Conservation (phyloP, 1,140 invertebrate genomes). For the Sweltsa coloradensis region DNA sequence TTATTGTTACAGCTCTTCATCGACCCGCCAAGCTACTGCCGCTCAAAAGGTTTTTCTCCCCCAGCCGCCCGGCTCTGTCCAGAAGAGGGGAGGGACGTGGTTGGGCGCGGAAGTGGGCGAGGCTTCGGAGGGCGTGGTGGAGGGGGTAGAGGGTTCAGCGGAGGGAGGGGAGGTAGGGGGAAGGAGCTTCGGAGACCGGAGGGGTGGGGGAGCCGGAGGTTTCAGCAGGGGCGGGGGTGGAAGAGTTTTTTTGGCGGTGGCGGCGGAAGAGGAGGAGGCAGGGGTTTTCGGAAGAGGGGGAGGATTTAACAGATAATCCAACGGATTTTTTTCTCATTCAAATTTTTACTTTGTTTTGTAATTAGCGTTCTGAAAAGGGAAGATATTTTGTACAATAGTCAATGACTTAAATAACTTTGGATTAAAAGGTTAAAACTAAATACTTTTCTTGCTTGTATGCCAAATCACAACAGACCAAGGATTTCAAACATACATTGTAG, state of each 20-base stretch:
- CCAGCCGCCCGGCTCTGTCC: slow-evolving; percentile 49
- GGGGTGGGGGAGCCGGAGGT: not conserved
- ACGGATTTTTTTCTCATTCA: too few species aligned
- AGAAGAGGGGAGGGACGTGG: slow-evolving; percentile 32
- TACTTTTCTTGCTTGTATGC: too few species aligned
- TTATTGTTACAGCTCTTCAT: slow-evolving; percentile 64
- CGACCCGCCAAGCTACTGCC: slow-evolving; percentile 89
- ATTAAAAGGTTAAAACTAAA: too few species aligned
- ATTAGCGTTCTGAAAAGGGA: too few species aligned
- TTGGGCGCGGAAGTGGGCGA: slow-evolving; percentile 34
- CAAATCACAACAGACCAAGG: too few species aligned
- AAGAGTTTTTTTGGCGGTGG: not conserved
- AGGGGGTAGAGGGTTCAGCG: slow-evolving; percentile 32
- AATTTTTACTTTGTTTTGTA: too few species aligned
- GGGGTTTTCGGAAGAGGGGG: not conserved
- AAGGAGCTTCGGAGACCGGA: not conserved
- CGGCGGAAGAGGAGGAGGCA: slow-evolving; percentile 1
- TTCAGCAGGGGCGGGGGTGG: not conserved
- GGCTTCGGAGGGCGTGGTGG: slow-evolving; percentile 36
- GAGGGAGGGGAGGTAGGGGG: slow-evolving; percentile 2
- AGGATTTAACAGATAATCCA: slow-evolving; percentile 1
- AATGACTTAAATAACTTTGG: too few species aligned
- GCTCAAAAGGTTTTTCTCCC: slow-evolving; percentile 79
- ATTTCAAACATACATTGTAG: too few species aligned
- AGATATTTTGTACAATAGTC: too few species aligned